Conservation (phyloP, 2,113 vertebrate species). For the Ceyx cyanopectus region DNA sequence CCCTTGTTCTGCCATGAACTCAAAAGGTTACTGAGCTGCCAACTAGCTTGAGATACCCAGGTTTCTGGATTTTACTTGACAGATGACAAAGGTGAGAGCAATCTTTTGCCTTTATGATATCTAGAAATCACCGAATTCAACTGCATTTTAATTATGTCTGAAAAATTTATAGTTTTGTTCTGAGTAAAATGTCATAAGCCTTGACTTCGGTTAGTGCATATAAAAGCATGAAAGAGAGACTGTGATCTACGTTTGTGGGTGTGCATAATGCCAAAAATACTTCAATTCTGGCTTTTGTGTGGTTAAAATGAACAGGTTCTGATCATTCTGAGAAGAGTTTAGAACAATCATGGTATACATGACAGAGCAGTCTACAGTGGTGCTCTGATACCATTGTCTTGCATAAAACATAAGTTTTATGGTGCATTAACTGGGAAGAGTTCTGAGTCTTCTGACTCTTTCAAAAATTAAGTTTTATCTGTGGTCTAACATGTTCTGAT, state of each 20-base stretch:
- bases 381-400: accelerated
- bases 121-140: neutral
- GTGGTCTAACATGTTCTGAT: neutral
- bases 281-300: neutral
- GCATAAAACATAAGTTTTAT: neutral
- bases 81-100: neutral
- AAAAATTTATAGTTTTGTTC: neutral
- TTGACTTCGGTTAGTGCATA: neutral
- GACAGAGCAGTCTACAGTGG: neutral
- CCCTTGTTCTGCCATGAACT: neutral
- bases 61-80: neutral
- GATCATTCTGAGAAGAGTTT: neutral
- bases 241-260: neutral
- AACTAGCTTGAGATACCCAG: neutral
- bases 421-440: neutral
- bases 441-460: neutral
- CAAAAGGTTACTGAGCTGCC: neutral
- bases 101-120: neutral
- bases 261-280: neutral
- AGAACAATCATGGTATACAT: neutral
- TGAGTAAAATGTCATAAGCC: neutral
- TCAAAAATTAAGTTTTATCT: neutral
- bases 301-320: neutral
- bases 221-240: neutral
- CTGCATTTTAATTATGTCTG: neutral